Percentiles rank a stretch among this genome's conserved stretches.
These are phyloP conservation scores for Peromyscus leucopus DNA, from an alignment of 2,113 vertebrate species.

Conservation along the genomic window DNA sequence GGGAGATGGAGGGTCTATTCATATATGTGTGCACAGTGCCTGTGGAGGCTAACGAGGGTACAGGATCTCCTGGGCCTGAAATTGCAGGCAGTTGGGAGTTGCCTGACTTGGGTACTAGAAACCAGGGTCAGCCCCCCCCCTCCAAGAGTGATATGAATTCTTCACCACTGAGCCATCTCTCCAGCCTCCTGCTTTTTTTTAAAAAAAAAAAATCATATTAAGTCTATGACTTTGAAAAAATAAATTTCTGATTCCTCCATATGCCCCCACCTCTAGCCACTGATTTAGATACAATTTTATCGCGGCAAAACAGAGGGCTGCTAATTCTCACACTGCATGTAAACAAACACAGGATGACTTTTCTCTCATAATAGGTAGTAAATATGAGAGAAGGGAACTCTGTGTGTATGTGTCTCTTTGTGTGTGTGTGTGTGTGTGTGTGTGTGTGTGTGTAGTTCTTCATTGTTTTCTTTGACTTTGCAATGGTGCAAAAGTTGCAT, in stretches of 20 bases:
- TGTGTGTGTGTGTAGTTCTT: neutral
- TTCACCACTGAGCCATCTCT: neutral
- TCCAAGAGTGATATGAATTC: neutral
- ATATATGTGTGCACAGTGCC: neutral
- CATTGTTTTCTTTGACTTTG: neutral
- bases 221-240: neutral
- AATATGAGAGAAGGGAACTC: neutral
- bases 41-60: neutral
- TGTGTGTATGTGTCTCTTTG: neutral
- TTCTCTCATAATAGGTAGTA: neutral
- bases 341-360: neutral
- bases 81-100: neutral
- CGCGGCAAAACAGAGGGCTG: neutral
- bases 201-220: neutral
- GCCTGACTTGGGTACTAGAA: neutral
- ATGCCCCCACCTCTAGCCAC: neutral
- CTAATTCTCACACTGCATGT: neutral
- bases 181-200: neutral
- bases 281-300: neutral
- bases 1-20: too few relatives aligned
- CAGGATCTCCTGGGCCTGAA: neutral
- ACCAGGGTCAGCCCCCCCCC: fast-evolving
- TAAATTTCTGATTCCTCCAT: neutral
- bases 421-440: neutral
- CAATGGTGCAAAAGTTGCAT: neutral